A percentile compares a stretch with the other conserved stretches of the same genome.
phyloP scores from a whole-genome alignment of 2,113 vertebrate species.

The Anser cygnoides region DNA sequence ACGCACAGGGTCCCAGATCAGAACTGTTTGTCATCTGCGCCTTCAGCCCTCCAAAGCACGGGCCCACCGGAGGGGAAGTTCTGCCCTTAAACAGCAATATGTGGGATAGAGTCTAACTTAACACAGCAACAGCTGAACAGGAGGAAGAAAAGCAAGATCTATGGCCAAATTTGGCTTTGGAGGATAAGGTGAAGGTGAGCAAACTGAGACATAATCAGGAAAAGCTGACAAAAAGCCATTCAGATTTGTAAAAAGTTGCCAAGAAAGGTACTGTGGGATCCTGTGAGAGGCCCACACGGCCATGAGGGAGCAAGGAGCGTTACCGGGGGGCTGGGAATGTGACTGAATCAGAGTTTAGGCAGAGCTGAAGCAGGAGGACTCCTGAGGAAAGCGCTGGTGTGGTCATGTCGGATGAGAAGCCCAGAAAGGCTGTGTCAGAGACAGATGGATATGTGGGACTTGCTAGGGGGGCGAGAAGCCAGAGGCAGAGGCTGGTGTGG shows the following conservation, averaged over 20 bases:
- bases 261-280: not conserved
- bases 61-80: not conserved
- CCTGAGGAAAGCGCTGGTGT: not conserved
- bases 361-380: not conserved
- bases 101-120: not conserved
- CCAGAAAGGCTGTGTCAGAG: not conserved
- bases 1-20: not conserved
- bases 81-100: not conserved
- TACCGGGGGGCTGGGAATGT: not conserved
- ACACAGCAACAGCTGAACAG: not conserved
- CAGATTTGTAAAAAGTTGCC: not conserved
- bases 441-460: not conserved
- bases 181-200: not conserved
- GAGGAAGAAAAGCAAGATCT: not conserved
- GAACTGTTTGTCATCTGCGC: not conserved
- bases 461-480: accelerated
- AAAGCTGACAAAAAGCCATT: not conserved
- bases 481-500: not conserved
- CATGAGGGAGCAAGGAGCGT: not conserved
- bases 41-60: not conserved
- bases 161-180: not conserved
- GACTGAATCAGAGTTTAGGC: not conserved
- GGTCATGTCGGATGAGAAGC: not conserved
- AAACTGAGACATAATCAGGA: not conserved
- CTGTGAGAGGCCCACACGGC: not conserved